phyloP scores from a whole-genome alignment of 2,113 vertebrate genomes.

The human (Homo sapiens) region DNA sequence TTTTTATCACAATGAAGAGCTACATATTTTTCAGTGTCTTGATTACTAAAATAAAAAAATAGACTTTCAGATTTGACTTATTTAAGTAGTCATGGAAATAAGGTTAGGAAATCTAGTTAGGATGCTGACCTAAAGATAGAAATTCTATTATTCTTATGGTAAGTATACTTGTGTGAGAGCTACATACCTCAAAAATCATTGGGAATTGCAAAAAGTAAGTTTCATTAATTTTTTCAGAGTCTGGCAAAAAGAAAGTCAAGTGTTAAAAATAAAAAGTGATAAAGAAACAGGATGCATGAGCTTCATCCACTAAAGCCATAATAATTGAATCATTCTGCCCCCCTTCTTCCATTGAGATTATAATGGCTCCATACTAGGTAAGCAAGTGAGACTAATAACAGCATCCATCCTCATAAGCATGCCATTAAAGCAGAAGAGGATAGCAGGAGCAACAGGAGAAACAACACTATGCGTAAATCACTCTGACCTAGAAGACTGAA shows the following conservation, averaged over 20 bases:
- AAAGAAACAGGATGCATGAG: slow-evolving; percentile 28
- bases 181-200: neutral
- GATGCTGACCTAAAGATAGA: neutral
- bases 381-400: slow-evolving; percentile 76
- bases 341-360: slow-evolving; percentile 62
- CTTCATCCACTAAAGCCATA: slow-evolving; percentile 63
- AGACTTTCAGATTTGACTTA: neutral
- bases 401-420: slow-evolving; percentile 74
- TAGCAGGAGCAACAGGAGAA: slow-evolving; percentile 75
- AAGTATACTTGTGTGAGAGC: neutral
- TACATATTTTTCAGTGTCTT: neutral
- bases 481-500: slow-evolving; percentile 68
- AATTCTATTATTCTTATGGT: neutral
- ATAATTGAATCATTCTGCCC: slow-evolving; percentile 72
- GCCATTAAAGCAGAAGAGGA: slow-evolving; percentile 72
- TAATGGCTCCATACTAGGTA: slow-evolving; percentile 64
- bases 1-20: neutral
- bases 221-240: slow-evolving; percentile 7
- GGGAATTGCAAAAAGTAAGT: neutral
- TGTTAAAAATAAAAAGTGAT: slow-evolving; percentile 63
- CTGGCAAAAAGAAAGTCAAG: neutral
- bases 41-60: neutral
- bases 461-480: slow-evolving; percentile 71
- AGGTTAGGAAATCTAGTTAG: neutral
- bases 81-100: neutral